Evolutionary conservation across 2,797 vertebrate genomes (phyloP).

Genomic region (Eleutherodactylus coqui): DNA sequence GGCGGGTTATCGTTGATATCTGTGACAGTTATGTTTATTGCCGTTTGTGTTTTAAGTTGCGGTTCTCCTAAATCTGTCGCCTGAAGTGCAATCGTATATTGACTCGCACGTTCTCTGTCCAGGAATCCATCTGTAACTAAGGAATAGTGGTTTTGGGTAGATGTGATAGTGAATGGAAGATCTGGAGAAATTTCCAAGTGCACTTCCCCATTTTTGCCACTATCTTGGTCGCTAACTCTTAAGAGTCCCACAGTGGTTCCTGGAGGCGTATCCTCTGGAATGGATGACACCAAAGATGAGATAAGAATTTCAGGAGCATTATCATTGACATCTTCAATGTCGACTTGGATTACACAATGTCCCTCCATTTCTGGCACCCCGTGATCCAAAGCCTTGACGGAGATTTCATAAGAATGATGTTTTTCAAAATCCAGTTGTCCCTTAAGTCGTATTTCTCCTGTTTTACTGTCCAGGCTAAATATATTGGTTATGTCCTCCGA

Average conservation of each 20-base stretch:
- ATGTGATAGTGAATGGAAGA: conserved; percentile 84
- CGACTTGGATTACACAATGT: conserved; percentile 91
- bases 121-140: conserved; percentile 80
- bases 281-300: conserved; percentile 73
- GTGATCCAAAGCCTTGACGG: conserved; percentile 83
- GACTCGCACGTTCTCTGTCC: conserved; percentile 84
- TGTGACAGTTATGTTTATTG: conserved; percentile 85
- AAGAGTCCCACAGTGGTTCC: conserved; percentile 73
- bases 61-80: conserved; percentile 88
- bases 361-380: conserved; percentile 92
- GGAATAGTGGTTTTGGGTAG: conserved; percentile 87
- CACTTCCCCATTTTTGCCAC: conserved; percentile 82
- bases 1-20: conserved; percentile 96
- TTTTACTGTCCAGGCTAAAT: conserved; percentile 52
- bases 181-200: conserved; percentile 70
- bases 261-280: conserved; percentile 83
- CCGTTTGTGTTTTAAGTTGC: conserved; percentile 80
- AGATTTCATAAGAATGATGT: conserved; percentile 71
- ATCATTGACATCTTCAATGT: conserved; percentile 83
- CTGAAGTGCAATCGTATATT: conserved; percentile 83
- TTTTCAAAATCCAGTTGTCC: conserved; percentile 91
- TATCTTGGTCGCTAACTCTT: conserved; percentile 68
- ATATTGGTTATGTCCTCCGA: conserved; percentile 30
- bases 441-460: conserved; percentile 77
- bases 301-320: conserved; percentile 75